Conservation (phyloP, 2,888 invertebrate species). For the Bugulina stolonifera region DNA sequence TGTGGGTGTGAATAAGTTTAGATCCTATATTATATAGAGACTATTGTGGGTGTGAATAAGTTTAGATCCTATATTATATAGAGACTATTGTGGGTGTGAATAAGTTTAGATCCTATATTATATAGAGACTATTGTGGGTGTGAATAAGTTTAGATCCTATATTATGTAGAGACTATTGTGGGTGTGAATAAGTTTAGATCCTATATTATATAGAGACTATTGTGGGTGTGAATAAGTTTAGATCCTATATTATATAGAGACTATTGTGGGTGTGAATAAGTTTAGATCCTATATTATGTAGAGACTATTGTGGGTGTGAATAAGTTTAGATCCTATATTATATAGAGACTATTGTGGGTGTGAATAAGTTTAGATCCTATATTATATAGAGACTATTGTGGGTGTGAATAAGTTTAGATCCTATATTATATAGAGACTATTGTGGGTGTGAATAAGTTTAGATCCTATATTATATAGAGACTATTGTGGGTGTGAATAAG, state of each 20-base stretch:
- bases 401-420: not conserved
- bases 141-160: not conserved
- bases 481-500: slow-evolving; percentile 25
- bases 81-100: not conserved
- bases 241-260: not conserved
- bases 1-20: too few species aligned
- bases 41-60: not conserved
- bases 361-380: not conserved
- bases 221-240: not conserved
- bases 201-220: not conserved
- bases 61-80: not conserved
- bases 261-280: not conserved
- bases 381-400: not conserved
- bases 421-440: not conserved
- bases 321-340: too few species aligned
- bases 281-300: not conserved
- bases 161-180: not conserved
- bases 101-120: too few species aligned
- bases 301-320: not conserved
- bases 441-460: not conserved
- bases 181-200: not conserved
- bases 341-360: not conserved
- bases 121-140: not conserved
- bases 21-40: too few species aligned
- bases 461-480: not conserved